These are phyloP conservation scores for Nephrocerus scutellatus DNA, from an alignment of 2,888 invertebrate species.

Conservation along the genomic window DNA sequence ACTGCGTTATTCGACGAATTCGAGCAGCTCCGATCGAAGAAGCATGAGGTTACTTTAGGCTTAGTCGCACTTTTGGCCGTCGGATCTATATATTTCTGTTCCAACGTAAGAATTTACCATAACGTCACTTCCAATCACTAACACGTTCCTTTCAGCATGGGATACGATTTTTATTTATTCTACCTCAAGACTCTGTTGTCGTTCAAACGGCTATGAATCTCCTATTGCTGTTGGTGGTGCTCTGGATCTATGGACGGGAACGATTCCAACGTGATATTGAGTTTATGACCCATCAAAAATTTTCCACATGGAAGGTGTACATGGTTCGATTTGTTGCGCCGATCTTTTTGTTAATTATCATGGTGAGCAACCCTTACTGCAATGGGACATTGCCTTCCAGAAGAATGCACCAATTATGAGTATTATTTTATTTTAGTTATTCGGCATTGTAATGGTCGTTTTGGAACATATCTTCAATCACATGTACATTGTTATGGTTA, in stretches of 20 bases:
- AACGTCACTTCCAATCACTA: neutral
- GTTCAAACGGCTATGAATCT: conserved; percentile 41
- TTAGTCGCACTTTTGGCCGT: conserved; percentile 24
- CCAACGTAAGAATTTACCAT: conserved; percentile 30
- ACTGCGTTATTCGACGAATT: conserved; percentile 41
- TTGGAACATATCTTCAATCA: conserved; percentile 19
- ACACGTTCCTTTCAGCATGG: conserved; percentile 38
- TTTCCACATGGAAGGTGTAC: conserved; percentile 48
- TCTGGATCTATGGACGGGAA: conserved; percentile 72
- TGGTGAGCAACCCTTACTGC: too few species aligned
- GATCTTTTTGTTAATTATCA: conserved; percentile 25
- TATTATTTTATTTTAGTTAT: conserved; percentile 25
- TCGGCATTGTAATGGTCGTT: conserved; percentile 2
- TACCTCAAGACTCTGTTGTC: conserved; percentile 26
- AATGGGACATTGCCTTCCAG: too few species aligned
- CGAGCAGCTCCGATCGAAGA: conserved; percentile 30
- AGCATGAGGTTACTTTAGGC: conserved; percentile 26
- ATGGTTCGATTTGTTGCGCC: conserved; percentile 40
- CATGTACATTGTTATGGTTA: conserved; percentile 11
- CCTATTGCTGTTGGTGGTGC: conserved; percentile 71
- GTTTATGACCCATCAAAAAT: conserved; percentile 66
- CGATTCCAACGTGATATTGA: conserved; percentile 59
- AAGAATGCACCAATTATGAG: too few species aligned
- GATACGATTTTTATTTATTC: conserved; percentile 23
- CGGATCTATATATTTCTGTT: conserved; percentile 32